Evolutionary conservation across 2,113 vertebrate species (phyloP), one percentile per base, ranked within the genome.

Genomic region (Aramus guarauna): DNA sequence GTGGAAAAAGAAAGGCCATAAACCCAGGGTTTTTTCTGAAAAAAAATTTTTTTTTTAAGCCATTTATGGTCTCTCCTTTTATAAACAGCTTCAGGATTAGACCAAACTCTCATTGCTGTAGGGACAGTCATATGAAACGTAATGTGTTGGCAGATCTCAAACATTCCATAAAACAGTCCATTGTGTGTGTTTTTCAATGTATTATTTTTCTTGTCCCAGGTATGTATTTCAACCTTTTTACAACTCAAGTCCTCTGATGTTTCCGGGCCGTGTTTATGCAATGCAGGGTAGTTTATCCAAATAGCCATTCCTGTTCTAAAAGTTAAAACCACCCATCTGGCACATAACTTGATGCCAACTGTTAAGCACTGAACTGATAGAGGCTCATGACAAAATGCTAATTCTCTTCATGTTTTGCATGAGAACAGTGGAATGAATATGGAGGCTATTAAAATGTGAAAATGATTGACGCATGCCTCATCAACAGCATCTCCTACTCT

Each of bases 251-350:
- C 68, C 47, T 94, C 53, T 43, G 50, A 82, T 68, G 71, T 94
- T 96, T 97, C 79, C 24, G 53, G 64, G 48, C 88, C 79, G 59
- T 85, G 69, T 92, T 96, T 96, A 92, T 72, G 77, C 72, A 91
- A 96, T 5, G 15, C 80, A 88, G 72, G 89, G 45, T 53, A 89
- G 85, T 96, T 97, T 89, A 96, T 81, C 90, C 94, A 97, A 96
- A 97, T 89, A 94, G 60, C 87, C 80, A 88, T 84, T 92, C 72
- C 74, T 80, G 32, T 93, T 96, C 80, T 88, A 91, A 91, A 97
- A 98, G 94, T 90, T 95, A 96, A 97, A 98, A 92, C 66, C 85
- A 93, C 48, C 90, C 98, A 97, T 97, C 97, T 97, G 98, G 92
- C 71, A 90, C 69, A 41, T n/a, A 48, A 59, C 68, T 85, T 58